These are phyloP conservation scores for Stenichneumon culpator DNA, from an alignment of 2,888 invertebrate genomes.

Conservation along the genomic window DNA sequence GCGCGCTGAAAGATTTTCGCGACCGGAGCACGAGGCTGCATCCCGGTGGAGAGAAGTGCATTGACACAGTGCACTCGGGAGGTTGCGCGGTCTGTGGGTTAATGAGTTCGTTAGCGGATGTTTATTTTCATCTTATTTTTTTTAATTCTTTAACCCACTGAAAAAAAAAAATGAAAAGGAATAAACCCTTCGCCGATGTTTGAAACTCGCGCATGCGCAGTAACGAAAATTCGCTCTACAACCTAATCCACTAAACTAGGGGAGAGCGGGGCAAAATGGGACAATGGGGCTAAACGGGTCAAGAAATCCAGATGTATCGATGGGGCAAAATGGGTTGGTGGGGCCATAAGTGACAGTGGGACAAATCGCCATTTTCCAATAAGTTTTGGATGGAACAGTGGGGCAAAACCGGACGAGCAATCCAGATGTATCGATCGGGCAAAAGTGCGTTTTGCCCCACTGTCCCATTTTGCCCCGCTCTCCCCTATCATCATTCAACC, in stretches of 20 bases:
- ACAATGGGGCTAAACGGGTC: too few relatives aligned
- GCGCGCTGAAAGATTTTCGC: neutral
- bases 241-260: too few relatives aligned
- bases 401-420: too few relatives aligned
- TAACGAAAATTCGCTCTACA: neutral
- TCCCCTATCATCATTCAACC: neutral
- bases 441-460: too few relatives aligned
- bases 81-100: constrained; percentile 35
- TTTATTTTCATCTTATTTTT: constrained; percentile 42
- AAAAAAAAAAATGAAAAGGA: constrained; percentile 1
- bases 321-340: too few relatives aligned
- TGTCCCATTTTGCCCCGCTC: too few relatives aligned
- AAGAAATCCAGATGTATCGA: too few relatives aligned
- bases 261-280: too few relatives aligned
- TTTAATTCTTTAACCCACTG: constrained; percentile 12
- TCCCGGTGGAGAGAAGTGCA: constrained; percentile 1
- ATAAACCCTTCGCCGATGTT: neutral
- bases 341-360: too few relatives aligned
- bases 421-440: too few relatives aligned
- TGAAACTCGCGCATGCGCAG: neutral
- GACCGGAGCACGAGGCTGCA: constrained; percentile 1
- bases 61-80: constrained; percentile 20
- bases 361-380: too few relatives aligned
- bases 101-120: constrained; percentile 63
- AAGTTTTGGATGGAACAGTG: too few relatives aligned